Conservation (phyloP, 2,888 invertebrate genomes). For the Charanyca ferruginea region DNA sequence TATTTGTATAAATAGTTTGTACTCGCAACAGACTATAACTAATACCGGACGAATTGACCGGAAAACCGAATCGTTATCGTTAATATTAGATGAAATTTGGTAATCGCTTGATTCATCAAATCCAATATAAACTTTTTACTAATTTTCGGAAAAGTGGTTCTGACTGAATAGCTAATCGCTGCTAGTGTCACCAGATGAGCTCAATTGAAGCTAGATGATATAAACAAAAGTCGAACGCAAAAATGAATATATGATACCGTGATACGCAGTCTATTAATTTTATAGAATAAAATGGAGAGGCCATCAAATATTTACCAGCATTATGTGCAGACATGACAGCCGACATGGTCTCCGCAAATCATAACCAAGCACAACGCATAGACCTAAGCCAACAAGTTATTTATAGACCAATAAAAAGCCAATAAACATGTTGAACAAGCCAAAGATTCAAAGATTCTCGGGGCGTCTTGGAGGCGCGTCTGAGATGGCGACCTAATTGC, state of each 20-base stretch:
- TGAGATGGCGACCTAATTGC: conserved; percentile 84
- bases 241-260: neutral
- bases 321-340: conserved; percentile 49
- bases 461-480: conserved; percentile 70
- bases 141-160: conserved; percentile 1
- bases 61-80: conserved; percentile 13
- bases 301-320: conserved; percentile 19
- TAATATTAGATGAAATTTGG: conserved; percentile 36
- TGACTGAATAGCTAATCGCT: neutral
- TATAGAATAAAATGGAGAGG: conserved; percentile 10
- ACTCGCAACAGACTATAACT: conserved; percentile 24
- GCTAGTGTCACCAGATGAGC: neutral
- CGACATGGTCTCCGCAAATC: conserved; percentile 49
- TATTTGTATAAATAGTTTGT: conserved; percentile 5
- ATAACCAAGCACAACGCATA: conserved; percentile 48
- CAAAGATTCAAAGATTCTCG: conserved; percentile 72
- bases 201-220: neutral
- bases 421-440: conserved; percentile 63
- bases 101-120: conserved; percentile 11
- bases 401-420: conserved; percentile 64
- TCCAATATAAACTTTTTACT: neutral
- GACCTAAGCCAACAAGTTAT: conserved; percentile 59
- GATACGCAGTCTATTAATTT: conserved; percentile 16
- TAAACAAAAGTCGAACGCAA: neutral
- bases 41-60: conserved; percentile 25